phyloP scores from a whole-genome alignment of 1,140 invertebrate genomes.

The Planococcus citri region DNA sequence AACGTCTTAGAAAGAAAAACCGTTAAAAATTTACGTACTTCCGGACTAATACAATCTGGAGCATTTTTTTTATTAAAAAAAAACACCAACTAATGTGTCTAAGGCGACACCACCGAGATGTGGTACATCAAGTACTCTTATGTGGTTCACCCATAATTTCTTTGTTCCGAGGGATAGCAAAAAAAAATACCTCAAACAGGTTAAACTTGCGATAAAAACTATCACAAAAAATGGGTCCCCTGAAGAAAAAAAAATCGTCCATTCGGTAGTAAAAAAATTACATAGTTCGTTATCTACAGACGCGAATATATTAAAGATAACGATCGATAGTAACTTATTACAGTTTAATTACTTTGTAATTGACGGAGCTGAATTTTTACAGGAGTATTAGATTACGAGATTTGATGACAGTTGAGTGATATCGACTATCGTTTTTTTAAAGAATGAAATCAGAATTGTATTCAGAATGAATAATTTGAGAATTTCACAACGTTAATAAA shows the following conservation, averaged over 20 bases:
- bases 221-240: background rate
- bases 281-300: background rate
- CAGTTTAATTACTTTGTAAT: background rate
- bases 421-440: too few relatives aligned
- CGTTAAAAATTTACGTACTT: slow-evolving; percentile 10
- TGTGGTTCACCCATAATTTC: slow-evolving; percentile 8
- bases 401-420: too few relatives aligned
- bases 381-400: too few relatives aligned
- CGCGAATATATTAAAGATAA: background rate
- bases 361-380: background rate
- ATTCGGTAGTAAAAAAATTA: background rate
- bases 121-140: slow-evolving; percentile 12
- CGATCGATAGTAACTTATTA: background rate
- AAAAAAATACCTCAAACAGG: background rate
- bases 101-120: background rate
- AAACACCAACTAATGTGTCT: background rate
- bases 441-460: too few relatives aligned
- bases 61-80: slow-evolving; percentile 11
- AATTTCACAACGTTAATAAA: too few relatives aligned
- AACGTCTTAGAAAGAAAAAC: background rate
- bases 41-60: background rate
- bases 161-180: background rate
- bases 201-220: background rate
- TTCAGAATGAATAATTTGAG: too few relatives aligned
- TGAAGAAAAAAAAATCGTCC: background rate